Conservation (phyloP, 2,888 invertebrate species). For the Acleris literana region DNA sequence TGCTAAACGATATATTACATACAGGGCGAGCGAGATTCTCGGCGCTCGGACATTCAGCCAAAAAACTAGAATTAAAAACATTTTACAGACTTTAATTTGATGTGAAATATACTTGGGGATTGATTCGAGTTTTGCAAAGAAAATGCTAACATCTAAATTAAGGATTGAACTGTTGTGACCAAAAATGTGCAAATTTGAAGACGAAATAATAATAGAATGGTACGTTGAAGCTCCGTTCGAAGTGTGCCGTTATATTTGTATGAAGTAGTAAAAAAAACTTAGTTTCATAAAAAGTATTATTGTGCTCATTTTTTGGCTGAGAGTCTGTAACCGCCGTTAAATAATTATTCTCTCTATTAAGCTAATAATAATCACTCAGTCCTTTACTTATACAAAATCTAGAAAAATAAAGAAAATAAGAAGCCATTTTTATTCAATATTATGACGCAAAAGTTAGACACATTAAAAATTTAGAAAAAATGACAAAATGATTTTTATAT, state of each 20-base stretch:
- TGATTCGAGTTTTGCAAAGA: too few species aligned
- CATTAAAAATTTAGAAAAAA: constrained; percentile 2
- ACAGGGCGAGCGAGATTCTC: constrained; percentile 60
- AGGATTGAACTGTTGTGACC: too few species aligned
- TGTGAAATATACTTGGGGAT: too few species aligned
- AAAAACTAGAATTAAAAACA: not conserved
- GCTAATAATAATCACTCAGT: constrained; percentile 58
- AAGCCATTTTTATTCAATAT: not conserved
- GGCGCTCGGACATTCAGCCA: constrained; percentile 46
- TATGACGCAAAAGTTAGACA: not conserved
- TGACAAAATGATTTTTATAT: constrained; percentile 27
- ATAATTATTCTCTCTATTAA: constrained; percentile 42
- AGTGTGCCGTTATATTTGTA: too few species aligned
- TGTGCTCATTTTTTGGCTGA: not conserved
- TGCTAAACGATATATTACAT: constrained; percentile 60
- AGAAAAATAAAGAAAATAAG: constrained; percentile 33
- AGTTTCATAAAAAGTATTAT: too few species aligned
- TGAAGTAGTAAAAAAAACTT: too few species aligned
- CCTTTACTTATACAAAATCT: constrained; percentile 50
- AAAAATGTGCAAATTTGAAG: too few species aligned
- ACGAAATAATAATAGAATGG: too few species aligned
- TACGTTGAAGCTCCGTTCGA: too few species aligned
- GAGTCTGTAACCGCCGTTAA: constrained; percentile 35
- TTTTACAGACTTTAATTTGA: too few species aligned
- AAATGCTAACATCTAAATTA: too few species aligned